Evolutionary conservation across 1,140 invertebrate species (phyloP).

Genomic region (Neodiprion fabricii): DNA sequence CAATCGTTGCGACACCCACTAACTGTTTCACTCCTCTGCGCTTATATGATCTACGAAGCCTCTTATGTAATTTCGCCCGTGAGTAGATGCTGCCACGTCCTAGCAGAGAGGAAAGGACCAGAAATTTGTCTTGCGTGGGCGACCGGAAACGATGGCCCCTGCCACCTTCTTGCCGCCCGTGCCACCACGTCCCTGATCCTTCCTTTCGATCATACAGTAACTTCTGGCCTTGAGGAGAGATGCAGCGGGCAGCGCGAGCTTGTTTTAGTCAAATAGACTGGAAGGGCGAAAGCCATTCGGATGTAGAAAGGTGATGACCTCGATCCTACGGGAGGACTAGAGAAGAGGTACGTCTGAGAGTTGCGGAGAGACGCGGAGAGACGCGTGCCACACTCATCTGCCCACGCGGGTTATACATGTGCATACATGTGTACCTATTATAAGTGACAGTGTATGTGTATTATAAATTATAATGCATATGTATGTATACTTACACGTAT

Average conservation of each 20-base stretch:
- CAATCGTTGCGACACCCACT: neutral
- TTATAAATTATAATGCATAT: too few species aligned
- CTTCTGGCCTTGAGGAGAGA: conserved; percentile 4
- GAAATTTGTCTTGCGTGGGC: conserved; percentile 3
- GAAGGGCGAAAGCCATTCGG: conserved; percentile 41
- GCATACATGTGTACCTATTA: neutral
- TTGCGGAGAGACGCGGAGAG: neutral
- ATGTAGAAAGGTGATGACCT: conserved; percentile 58
- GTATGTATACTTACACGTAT: neutral
- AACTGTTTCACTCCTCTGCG: neutral
- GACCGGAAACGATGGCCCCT: conserved; percentile 3
- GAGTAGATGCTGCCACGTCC: conserved; percentile 4
- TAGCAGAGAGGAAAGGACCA: neutral
- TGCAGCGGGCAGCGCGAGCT: neutral
- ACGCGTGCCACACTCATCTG: neutral
- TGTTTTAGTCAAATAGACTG: conserved; percentile 13
- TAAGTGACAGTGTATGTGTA: neutral
- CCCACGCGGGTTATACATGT: conserved; percentile 1
- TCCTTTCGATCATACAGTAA: neutral
- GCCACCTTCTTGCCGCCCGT: neutral
- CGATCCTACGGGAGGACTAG: conserved; percentile 44
- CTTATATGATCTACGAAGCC: neutral
- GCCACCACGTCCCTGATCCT: neutral
- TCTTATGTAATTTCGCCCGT: neutral
- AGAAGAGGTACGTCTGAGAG: neutral